These are phyloP conservation scores for Stigmatopora argus DNA, from an alignment of 2,113 vertebrate genomes.

Conservation along the genomic window DNA sequence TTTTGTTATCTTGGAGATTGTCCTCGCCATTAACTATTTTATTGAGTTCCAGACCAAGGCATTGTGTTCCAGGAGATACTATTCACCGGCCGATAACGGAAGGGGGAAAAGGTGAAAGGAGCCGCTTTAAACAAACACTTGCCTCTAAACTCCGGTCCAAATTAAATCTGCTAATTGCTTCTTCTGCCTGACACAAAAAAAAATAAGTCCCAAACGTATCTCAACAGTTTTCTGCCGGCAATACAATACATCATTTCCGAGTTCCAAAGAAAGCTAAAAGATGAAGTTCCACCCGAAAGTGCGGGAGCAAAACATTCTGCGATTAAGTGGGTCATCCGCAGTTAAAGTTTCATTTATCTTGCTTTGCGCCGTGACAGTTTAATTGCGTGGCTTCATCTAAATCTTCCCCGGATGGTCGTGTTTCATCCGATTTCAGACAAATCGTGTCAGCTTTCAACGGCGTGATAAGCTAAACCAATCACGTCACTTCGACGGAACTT, in stretches of 20 bases:
- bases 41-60: conserved; percentile 62
- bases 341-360: conserved; percentile 36
- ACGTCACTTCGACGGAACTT: conserved; percentile 85
- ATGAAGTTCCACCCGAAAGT: conserved; percentile 28
- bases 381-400: conserved; percentile 39
- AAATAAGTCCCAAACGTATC: conserved; percentile 41
- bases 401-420: conserved; percentile 17
- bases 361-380: conserved; percentile 1
- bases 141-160: conserved; percentile 42
- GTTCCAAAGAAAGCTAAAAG: conserved; percentile 35
- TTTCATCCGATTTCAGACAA: conserved; percentile 33
- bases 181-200: conserved; percentile 34
- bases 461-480: conserved; percentile 89
- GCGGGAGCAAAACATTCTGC: conserved; percentile 43
- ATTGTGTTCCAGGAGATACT: conserved; percentile 68
- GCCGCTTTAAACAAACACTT: conserved; percentile 53
- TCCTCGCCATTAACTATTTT: conserved; percentile 72
- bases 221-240: conserved; percentile 18
- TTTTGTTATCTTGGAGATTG: conserved; percentile 75
- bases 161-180: conserved; percentile 61
- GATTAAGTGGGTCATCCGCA: conserved; percentile 54
- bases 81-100: conserved; percentile 65
- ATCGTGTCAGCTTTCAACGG: conserved; percentile 6
- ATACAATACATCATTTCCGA: conserved; percentile 36
- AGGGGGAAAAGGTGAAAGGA: conserved; percentile 40